Base-by-base conservation (phyloP, 92 coral and sea anemone genomes). In the Epizoanthus scotinus region DNA sequence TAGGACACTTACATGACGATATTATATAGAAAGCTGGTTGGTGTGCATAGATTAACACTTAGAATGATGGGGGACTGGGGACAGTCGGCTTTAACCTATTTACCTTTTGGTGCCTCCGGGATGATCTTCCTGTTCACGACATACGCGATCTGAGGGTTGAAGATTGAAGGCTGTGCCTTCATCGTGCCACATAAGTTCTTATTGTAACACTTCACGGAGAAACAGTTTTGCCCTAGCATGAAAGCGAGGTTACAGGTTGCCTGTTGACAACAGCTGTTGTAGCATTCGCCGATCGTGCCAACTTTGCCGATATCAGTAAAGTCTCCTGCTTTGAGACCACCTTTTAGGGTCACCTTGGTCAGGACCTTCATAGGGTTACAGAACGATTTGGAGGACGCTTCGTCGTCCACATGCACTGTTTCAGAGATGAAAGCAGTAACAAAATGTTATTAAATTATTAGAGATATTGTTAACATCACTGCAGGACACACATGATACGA, bases 231-330 rank as follows among this genome's bases (percentile, higher is more conserved):
- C 10, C 99, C 99, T 63, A 96, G 71, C 98, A 96, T 96, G 67
- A 96, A 96, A 38, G 98, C 99, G 54, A 96, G 89, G 85, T 96
- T 88, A 79, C 99, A 96, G 19, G 93, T 87, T 27, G 87, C 74
- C 49, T 90, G 97, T 67, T 91, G 88, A 25, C 99, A 96, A 72
- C 99, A 96, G 61, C 88, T 84, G 73, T 90, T 90, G 83, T 96
- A 96, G 58, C 99, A 96, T 73, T 96, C 99, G n/a, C 88, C 88
- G 34, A 96, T 88, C 53, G 89, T 91, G 24, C 97, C 98, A 34
- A 93, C 99, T 84, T 96, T 96, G 1, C 99, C 99, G 18, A 95
- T 94, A 75, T 96, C 99, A 2, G 99, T 96, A 69, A 96, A 96
- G 53, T 96, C 99, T 1, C 99, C 99, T 2, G 99, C 95, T 26